phyloP scores from a whole-genome alignment of 2,113 vertebrate genomes.

The Nymphicus hollandicus region DNA sequence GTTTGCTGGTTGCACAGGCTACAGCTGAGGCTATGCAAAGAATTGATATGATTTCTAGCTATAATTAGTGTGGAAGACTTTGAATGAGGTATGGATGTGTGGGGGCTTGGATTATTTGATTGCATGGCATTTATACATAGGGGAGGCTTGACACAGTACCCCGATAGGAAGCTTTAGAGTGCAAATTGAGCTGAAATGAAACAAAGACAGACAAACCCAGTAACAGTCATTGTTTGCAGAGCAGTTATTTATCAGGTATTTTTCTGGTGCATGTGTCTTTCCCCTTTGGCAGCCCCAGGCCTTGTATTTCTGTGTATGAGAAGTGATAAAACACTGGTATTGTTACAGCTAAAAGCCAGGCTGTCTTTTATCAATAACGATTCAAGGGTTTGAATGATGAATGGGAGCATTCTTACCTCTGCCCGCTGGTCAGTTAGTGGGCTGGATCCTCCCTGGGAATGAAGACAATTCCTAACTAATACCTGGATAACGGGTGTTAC shows the following conservation, averaged over 20 bases:
- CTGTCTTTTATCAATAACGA: neutral
- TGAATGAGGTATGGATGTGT: neutral
- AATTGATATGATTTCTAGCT: accelerated
- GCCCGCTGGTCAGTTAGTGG: accelerated
- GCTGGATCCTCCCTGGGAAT: accelerated
- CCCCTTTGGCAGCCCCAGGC: neutral
- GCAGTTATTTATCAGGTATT: accelerated
- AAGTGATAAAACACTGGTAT: neutral
- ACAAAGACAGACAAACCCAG: neutral
- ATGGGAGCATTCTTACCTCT: neutral
- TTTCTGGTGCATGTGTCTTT: neutral
- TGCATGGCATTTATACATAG: neutral
- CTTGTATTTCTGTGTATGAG: neutral
- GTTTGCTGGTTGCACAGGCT: neutral
- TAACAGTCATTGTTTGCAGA: neutral
- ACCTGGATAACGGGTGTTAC: neutral
- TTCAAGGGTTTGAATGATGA: accelerated
- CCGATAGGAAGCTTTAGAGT: neutral
- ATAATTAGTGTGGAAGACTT: neutral
- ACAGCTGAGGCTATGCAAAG: neutral
- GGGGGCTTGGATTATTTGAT: neutral
- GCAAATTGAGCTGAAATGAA: neutral
- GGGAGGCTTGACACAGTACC: neutral
- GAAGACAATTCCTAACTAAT: neutral
- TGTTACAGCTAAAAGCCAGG: neutral